phyloP scores from a whole-genome alignment of 2,888 invertebrate genomes.

The Agrilus biguttatus region DNA sequence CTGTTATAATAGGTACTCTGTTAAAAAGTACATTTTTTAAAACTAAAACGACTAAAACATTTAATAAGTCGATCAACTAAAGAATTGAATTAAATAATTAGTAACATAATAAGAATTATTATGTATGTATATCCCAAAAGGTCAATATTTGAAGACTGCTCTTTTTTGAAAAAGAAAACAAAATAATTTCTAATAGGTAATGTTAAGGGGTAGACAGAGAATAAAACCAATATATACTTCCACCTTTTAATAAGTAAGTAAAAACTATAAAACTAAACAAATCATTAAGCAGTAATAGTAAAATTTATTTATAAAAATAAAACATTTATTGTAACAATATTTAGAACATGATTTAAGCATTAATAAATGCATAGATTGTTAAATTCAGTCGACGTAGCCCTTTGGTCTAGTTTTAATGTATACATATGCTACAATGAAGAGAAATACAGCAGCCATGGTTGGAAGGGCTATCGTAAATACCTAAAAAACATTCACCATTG shows the following conservation, averaged over 20 bases:
- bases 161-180: too few relatives aligned
- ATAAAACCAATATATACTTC: too few relatives aligned
- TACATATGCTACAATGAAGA: slow-evolving; percentile 60
- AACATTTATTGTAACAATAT: slow-evolving; percentile 5
- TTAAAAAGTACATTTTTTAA: too few relatives aligned
- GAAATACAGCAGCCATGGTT: slow-evolving; percentile 50
- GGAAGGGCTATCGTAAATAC: slow-evolving; percentile 67
- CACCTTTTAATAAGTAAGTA: background rate
- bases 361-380: background rate
- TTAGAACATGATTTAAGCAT: slow-evolving; percentile 1
- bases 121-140: too few relatives aligned
- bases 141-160: too few relatives aligned
- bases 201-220: too few relatives aligned
- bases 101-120: too few relatives aligned
- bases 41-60: too few relatives aligned
- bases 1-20: too few relatives aligned
- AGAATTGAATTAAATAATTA: too few relatives aligned
- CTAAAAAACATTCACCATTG: background rate
- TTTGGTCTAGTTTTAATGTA: slow-evolving; percentile 65
- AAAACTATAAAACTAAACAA: background rate
- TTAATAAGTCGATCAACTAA: too few relatives aligned
- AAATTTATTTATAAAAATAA: slow-evolving; percentile 8
- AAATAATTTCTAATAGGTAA: background rate
- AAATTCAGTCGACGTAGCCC: slow-evolving; percentile 11
- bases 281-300: slow-evolving; percentile 1